Evolutionary conservation across 2,113 vertebrate genomes (phyloP), one percentile per base, ranked within the genome.

Genomic region (Taurulus bubalis): DNA sequence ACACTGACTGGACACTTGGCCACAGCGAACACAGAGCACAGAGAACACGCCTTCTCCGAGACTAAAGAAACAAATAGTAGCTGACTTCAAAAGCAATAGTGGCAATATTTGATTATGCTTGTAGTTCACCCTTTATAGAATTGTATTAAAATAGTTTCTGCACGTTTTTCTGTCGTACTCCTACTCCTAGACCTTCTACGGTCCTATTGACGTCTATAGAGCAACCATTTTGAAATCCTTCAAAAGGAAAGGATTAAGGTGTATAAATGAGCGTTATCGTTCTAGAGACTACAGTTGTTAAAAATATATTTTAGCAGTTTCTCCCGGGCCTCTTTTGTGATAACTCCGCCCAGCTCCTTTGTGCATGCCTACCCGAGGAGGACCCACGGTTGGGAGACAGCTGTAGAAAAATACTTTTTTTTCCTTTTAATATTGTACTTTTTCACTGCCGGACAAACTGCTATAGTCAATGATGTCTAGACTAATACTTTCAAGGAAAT

Each of bases 351-450:
- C 75, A 1, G 55, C 66, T 85, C 58, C 71, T 42, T 78, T 83
- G 66, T 65, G 77, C 85, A 83, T 75, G 71, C 72, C 77, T 76
- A 63, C 63, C 74, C 47, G 8, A 58, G 62, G 85, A 89, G 60
- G 86, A 83, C 82, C 80, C 40, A 30, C 72, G 67, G 75, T 86
- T 71, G 75, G 85, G 77, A 91, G 88, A 90, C 83, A 85, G 88
- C 87, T 83, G 83, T 95, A 93, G 90, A 95, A 95, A 95, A 95
- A 95, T 93, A 95, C 82, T 87, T 83, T 45, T 63, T 30, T 53
- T 60, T 83, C 53, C 2, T 32, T 32, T 32, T 4, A 60, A 2
- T 51, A 36, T 82, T 79, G 67, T 66, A 81, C 63, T 71, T 86
- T 78, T 69, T 72, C 40, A 55, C 34, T 65, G 34, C 67, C 73